Conservation (phyloP, 2,888 invertebrate genomes). For the Lasioglossum leucozonium region DNA sequence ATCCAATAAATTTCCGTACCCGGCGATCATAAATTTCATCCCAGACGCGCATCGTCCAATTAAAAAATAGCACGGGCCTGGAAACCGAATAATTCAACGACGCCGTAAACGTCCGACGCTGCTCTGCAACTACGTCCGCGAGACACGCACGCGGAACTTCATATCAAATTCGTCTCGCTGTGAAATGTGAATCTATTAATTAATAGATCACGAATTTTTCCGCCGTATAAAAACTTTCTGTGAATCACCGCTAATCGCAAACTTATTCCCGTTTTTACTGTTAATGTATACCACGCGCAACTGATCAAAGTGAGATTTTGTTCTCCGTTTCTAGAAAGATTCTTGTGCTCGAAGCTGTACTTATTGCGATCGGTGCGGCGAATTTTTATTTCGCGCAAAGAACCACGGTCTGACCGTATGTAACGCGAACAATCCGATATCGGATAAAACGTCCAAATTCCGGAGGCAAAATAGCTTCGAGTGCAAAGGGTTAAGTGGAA, state of each 20-base stretch:
- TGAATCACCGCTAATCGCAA: no score
- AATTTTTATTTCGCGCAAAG: not conserved
- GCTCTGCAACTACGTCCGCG: not conserved
- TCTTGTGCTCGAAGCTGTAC: no score
- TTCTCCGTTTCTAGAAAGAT: not conserved
- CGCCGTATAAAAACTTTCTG: no score
- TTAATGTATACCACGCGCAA: not conserved
- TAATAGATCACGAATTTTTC: not conserved
- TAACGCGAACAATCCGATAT: not conserved
- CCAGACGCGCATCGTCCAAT: not conserved
- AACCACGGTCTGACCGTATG: not conserved
- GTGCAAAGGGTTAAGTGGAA: not conserved
- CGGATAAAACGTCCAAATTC: not conserved
- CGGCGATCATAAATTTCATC: not conserved
- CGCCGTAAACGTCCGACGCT: not conserved
- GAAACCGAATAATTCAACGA: slow-evolving; percentile 2
- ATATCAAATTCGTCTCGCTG: not conserved
- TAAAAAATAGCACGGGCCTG: not conserved
- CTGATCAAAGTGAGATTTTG: not conserved
- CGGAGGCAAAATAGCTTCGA: not conserved
- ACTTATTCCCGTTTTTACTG: not conserved
- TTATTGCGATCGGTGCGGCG: no score
- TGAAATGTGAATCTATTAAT: not conserved
- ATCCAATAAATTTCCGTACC: not conserved
- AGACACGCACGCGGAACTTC: no score